phyloP scores from a whole-genome alignment of 2,113 vertebrate species.

The Sturnus vulgaris region DNA sequence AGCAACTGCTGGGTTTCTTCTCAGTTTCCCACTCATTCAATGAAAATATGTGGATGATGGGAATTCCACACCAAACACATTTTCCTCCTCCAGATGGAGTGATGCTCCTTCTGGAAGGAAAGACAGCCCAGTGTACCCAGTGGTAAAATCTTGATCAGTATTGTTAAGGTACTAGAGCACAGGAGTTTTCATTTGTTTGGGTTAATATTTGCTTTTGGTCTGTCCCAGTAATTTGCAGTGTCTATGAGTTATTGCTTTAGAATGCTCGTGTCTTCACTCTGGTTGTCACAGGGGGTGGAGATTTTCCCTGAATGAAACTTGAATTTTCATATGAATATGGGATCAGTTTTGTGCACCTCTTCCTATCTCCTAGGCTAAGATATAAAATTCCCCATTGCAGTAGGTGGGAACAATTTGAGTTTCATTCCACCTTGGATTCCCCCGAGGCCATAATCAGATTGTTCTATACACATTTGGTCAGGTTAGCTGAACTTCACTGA shows the following conservation, averaged over 20 bases:
- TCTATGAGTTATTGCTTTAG: fast-evolving
- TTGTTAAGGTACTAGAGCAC: background rate
- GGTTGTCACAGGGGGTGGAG: background rate
- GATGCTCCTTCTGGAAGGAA: background rate
- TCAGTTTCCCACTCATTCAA: background rate
- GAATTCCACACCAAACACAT: background rate
- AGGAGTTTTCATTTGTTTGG: background rate
- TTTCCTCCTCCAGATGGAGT: background rate
- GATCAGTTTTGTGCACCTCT: background rate
- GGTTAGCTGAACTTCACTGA: background rate
- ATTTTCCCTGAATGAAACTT: background rate
- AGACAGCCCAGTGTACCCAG: background rate
- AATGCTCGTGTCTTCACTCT: background rate
- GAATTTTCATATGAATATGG: background rate
- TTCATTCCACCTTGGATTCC: background rate
- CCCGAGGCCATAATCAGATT: background rate
- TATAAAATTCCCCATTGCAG: background rate
- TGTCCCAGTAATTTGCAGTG: background rate
- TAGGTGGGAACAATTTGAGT: background rate
- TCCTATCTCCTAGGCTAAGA: background rate
- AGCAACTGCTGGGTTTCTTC: background rate
- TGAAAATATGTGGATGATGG: background rate
- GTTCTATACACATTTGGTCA: fast-evolving
- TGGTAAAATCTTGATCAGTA: background rate
- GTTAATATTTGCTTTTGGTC: background rate